Conservation (phyloP, 2,797 vertebrate species). For the Octomys mimax region DNA sequence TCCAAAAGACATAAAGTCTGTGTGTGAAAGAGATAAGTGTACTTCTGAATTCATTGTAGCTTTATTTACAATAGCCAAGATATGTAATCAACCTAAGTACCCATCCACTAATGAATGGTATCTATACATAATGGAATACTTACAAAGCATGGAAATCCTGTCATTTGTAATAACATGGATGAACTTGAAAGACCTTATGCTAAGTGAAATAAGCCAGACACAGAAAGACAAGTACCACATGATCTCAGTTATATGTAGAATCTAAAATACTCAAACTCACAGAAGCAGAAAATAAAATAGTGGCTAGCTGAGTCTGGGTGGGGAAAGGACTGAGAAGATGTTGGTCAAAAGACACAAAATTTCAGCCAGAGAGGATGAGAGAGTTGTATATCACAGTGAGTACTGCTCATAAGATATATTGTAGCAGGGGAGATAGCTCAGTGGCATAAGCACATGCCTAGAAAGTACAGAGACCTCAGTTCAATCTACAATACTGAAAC, state of each 20-base stretch:
- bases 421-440: not conserved
- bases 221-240: not conserved
- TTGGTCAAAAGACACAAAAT: not conserved
- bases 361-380: not conserved
- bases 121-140: not conserved
- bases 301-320: not conserved
- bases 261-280: not conserved
- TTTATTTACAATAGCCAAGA: not conserved
- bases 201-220: not conserved
- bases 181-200: not conserved
- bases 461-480: too few species aligned
- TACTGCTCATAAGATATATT: not conserved
- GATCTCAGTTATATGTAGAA: not conserved
- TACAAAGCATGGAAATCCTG: not conserved
- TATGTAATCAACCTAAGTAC: not conserved
- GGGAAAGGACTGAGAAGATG: not conserved
- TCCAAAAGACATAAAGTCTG: not conserved
- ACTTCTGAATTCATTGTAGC: not conserved
- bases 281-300: not conserved
- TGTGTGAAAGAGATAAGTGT: not conserved
- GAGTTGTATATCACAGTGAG: not conserved
- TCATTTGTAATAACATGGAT: not conserved
- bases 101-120: not conserved
- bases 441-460: too few species aligned
- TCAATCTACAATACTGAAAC: too few species aligned